These are phyloP conservation scores for Emmelina monodactyla DNA, from an alignment of 2,888 invertebrate species.

Conservation along the genomic window DNA sequence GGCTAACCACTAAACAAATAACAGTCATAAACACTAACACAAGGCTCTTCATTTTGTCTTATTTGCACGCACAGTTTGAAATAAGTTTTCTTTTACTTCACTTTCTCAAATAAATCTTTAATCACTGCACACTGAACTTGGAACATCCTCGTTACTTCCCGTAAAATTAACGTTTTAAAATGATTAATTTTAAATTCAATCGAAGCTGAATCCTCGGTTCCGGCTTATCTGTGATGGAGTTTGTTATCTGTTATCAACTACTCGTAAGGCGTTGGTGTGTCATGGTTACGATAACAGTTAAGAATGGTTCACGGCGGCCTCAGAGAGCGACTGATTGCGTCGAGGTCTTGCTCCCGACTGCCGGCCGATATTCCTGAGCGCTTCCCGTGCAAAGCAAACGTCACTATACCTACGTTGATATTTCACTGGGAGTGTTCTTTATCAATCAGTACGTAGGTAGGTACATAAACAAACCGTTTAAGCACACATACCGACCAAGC, in stretches of 20 bases:
- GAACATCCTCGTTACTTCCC: too few species aligned
- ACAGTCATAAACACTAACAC: constrained; percentile 22
- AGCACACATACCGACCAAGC: neutral
- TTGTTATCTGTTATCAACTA: neutral
- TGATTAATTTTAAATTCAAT: too few species aligned
- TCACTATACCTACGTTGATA: neutral
- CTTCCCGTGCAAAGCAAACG: neutral
- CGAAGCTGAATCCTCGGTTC: too few species aligned
- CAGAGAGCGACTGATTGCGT: neutral
- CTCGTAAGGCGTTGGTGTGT: constrained; percentile 52
- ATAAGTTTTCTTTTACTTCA: too few species aligned
- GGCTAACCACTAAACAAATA: constrained; percentile 18
- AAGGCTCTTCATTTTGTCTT: too few species aligned
- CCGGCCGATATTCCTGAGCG: neutral
- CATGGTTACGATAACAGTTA: neutral
- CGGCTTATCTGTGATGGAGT: neutral
- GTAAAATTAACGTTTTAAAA: too few species aligned
- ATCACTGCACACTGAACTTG: too few species aligned
- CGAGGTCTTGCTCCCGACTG: neutral
- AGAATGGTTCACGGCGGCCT: neutral
- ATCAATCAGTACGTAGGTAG: neutral
- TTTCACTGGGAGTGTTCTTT: neutral
- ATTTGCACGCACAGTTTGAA: too few species aligned
- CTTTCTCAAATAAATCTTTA: too few species aligned
- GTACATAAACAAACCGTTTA: neutral